These are phyloP conservation scores for Trinectes maculatus DNA, from an alignment of 2,113 vertebrate genomes.

Conservation along the genomic window DNA sequence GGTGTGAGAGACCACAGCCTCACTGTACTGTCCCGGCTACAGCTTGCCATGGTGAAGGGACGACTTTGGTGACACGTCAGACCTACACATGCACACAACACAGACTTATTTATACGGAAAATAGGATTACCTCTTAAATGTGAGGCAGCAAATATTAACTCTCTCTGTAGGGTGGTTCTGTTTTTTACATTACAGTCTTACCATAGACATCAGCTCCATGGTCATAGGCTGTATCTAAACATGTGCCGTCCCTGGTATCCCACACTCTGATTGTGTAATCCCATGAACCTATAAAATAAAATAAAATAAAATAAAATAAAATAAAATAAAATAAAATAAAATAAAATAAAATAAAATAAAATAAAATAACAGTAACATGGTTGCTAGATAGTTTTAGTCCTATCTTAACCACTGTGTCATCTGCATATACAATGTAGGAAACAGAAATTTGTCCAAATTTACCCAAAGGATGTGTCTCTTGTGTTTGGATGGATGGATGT, in stretches of 20 bases:
- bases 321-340: neutral
- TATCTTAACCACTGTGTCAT: too few relatives aligned
- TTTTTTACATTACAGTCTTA: constrained; percentile 59
- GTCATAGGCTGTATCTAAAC: constrained; percentile 92
- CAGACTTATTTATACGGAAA: neutral
- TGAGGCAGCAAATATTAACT: too few relatives aligned
- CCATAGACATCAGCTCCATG: constrained; percentile 98
- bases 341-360: too few relatives aligned
- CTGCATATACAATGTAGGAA: too few relatives aligned
- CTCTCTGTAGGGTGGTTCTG: too few relatives aligned
- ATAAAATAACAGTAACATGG: too few relatives aligned
- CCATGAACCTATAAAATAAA: constrained; percentile 85
- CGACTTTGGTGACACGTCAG: constrained; percentile 91
- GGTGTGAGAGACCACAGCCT: constrained; percentile 94
- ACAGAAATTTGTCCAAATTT: too few relatives aligned
- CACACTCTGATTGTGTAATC: constrained; percentile 96
- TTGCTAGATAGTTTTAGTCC: too few relatives aligned
- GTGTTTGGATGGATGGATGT: too few relatives aligned
- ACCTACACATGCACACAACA: constrained; percentile 79
- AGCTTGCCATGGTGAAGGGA: constrained; percentile 97
- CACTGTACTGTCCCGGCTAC: constrained; percentile 96
- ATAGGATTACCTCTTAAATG: too few relatives aligned
- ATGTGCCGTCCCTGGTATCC: constrained; percentile 95
- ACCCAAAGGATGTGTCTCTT: too few relatives aligned
- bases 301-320: neutral